Conservation (phyloP, 2,113 vertebrate species). For the Poeciliopsis turrubarensis region DNA sequence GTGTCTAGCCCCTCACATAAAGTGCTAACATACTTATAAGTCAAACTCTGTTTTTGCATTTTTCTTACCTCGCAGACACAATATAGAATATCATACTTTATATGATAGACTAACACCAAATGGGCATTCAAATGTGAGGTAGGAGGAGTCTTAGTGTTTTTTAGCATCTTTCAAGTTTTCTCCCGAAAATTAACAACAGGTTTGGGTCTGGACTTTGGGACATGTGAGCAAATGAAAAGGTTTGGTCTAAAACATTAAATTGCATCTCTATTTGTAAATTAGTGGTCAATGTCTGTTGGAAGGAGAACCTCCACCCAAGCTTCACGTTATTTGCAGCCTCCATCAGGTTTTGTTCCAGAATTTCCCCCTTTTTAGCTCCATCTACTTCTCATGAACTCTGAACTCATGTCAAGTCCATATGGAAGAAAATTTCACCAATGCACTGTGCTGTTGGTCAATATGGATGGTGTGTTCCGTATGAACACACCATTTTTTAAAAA, state of each 20-base stretch:
- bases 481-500: neutral
- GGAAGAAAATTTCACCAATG: neutral
- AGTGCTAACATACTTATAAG: neutral
- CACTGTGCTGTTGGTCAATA: too few species aligned
- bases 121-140: too few species aligned
- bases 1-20: neutral
- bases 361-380: neutral
- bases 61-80: neutral
- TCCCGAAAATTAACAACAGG: too few species aligned
- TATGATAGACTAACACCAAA: too few species aligned
- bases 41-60: neutral
- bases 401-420: neutral
- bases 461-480: too few species aligned
- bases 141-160: too few species aligned
- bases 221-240: neutral
- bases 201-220: too few species aligned
- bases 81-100: too few species aligned
- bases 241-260: neutral
- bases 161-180: too few species aligned
- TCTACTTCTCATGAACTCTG: neutral
- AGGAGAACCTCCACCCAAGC: neutral
- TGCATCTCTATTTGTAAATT: neutral
- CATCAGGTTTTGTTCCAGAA: neutral
- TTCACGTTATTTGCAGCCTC: neutral
- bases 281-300: neutral